Evolutionary conservation across 2,888 invertebrate species (phyloP), one percentile per base, ranked within the genome.

Genomic region (Lumbricus terrestris): DNA sequence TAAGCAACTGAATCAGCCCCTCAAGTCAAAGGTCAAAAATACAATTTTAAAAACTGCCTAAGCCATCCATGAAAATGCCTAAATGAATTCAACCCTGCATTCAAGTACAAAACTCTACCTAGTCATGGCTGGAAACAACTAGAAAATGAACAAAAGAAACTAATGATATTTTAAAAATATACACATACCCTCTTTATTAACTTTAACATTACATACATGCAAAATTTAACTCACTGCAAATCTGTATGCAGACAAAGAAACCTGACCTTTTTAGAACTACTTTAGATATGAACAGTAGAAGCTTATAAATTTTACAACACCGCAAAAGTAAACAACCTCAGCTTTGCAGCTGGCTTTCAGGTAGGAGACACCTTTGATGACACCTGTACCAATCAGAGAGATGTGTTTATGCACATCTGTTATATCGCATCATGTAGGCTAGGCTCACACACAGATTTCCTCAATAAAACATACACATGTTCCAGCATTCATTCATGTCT

Each of bases 111-210:
- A 69, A 69, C 69, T n/a, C 8, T 69, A 69, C n/a, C n/a, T n/a
- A 69, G 69, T n/a, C 69, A 69, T 69, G n/a, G n/a, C 69, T 69
- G 69, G 69, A 69, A 69, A 69, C 69, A 69, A 69, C 69, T n/a
- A 69, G 69, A 29, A 69, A 69, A 69, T 13, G n/a, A 69, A 69
- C 69, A 69, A 69, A 69, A 69, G 69, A 69, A 69, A 69, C 69
- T n/a, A 69, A n/a, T 29, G 0, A 54, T 54, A 29, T 23, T 29
- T n/a, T n/a, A n/a, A n/a, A n/a, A 3, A n/a, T n/a, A 69, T 29
- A n/a, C 69, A n/a, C n/a, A n/a, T n/a, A n/a, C n/a, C 29, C 69
- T 69, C 54, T 54, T 2, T 54, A 29, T 54, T n/a, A 69, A 69
- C 69, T n/a, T 69, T n/a, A 69, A n/a, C n/a, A n/a, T n/a, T n/a